These are phyloP conservation scores for Herpailurus yagouaroundi DNA, from an alignment of 2,113 vertebrate genomes.

Conservation along the genomic window DNA sequence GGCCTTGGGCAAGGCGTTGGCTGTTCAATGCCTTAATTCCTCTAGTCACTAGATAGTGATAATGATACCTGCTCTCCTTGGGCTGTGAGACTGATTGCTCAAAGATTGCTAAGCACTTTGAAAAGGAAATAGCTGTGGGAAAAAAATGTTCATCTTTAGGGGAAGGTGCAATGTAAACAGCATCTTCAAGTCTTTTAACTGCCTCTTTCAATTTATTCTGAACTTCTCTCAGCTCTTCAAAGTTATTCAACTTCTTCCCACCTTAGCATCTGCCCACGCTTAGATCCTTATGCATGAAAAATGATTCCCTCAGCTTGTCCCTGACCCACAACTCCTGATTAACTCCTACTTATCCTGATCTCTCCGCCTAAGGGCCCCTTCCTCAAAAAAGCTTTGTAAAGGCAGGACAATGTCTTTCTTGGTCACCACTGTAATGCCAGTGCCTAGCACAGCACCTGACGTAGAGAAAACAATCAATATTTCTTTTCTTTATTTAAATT, in stretches of 20 bases:
- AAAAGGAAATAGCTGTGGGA: neutral
- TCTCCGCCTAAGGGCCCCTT: neutral
- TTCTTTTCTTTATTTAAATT: neutral
- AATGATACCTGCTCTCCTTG: slow-evolving; percentile 46
- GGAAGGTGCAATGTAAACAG: neutral
- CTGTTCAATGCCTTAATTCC: slow-evolving; percentile 8
- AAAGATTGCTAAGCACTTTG: slow-evolving; percentile 32
- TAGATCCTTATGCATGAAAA: neutral
- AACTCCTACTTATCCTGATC: neutral
- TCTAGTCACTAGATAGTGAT: slow-evolving; percentile 25
- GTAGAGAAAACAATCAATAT: neutral
- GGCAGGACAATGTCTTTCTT: neutral
- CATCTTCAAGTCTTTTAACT: neutral
- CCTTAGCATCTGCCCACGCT: neutral
- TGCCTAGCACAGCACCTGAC: neutral
- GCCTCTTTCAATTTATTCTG: neutral
- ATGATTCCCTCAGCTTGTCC: neutral
- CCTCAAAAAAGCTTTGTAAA: neutral
- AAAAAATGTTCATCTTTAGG: neutral
- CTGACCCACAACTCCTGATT: neutral
- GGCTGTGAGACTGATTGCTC: neutral
- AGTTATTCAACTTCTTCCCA: neutral
- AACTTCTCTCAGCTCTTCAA: neutral
- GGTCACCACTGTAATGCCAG: neutral
- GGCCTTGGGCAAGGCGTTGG: slow-evolving; percentile 53